These are phyloP conservation scores for Oegoconia quadripuncta DNA, from an alignment of 2,888 invertebrate species.

Conservation along the genomic window DNA sequence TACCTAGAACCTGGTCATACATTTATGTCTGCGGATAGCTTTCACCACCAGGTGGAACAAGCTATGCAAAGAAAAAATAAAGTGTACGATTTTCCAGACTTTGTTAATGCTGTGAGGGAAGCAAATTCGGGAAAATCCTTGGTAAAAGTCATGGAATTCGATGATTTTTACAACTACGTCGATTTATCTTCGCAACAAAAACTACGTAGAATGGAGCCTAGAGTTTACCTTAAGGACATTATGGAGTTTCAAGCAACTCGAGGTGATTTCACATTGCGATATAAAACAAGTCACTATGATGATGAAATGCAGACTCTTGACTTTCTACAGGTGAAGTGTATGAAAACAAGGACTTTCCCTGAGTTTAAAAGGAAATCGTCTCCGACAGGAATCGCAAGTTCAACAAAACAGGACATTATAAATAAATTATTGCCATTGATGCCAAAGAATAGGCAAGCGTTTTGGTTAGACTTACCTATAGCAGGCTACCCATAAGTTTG, in stretches of 20 bases:
- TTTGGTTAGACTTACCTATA: too few species aligned
- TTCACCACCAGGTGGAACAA: slow-evolving; percentile 15
- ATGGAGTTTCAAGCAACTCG: slow-evolving; percentile 5
- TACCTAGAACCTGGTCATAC: slow-evolving; percentile 11
- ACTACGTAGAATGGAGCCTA: slow-evolving; percentile 6
- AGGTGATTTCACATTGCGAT: slow-evolving; percentile 2
- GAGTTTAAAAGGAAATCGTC: neutral
- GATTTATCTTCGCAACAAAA: slow-evolving; percentile 10
- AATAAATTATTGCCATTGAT: slow-evolving; percentile 6
- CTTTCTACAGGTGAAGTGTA: neutral
- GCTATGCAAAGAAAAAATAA: slow-evolving; percentile 12
- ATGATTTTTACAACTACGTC: slow-evolving; percentile 8
- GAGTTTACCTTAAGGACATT: slow-evolving; percentile 11
- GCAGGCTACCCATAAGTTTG: too few species aligned
- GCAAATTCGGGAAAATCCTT: slow-evolving; percentile 8
- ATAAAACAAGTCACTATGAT: neutral
- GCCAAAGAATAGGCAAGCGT: slow-evolving; percentile 6
- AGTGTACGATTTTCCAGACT: slow-evolving; percentile 15
- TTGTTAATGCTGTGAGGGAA: slow-evolving; percentile 6
- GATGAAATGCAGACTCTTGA: neutral
- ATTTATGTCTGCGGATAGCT: too few species aligned
- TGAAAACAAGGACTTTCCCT: neutral
- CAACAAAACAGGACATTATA: slow-evolving; percentile 2
- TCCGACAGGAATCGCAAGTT: slow-evolving; percentile 1
- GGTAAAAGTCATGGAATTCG: slow-evolving; percentile 12